Conservation (phyloP, 2,888 invertebrate genomes). For the Agrochola lychnidis region DNA sequence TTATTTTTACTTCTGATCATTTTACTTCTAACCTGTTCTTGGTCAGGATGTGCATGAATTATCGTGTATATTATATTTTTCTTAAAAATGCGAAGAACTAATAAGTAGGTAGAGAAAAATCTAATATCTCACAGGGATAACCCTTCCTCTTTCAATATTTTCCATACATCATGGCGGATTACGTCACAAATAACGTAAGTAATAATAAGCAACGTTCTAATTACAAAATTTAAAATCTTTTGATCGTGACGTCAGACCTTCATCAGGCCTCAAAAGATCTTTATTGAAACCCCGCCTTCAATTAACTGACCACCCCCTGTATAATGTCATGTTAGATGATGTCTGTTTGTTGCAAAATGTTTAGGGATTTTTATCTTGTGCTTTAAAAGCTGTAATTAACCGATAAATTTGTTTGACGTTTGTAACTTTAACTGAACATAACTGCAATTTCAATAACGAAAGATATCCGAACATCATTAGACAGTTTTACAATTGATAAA, state of each 20-base stretch:
- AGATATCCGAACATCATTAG: neutral
- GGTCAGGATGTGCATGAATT: neutral
- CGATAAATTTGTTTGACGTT: neutral
- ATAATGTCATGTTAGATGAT: slow-evolving; percentile 20
- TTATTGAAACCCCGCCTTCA: slow-evolving; percentile 85
- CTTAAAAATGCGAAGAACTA: neutral
- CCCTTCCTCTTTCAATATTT: slow-evolving; percentile 46
- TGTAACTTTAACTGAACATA: neutral
- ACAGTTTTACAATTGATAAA: no score
- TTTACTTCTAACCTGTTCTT: neutral
- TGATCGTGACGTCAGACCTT: slow-evolving; percentile 82
- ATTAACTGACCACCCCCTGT: slow-evolving; percentile 78
- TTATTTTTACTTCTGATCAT: neutral
- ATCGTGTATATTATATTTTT: neutral
- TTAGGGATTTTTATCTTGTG: neutral
- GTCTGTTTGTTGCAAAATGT: slow-evolving; percentile 40
- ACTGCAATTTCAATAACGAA: neutral
- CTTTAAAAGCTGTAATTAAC: neutral
- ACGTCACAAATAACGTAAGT: slow-evolving; percentile 69
- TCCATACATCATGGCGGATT: slow-evolving; percentile 62
- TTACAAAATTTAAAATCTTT: slow-evolving; percentile 78
- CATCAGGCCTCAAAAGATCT: slow-evolving; percentile 80
- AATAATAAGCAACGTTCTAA: slow-evolving; percentile 70
- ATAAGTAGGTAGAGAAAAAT: neutral
- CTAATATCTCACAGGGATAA: slow-evolving; percentile 28